Evolutionary conservation across 2,888 invertebrate species (phyloP), one percentile per base, ranked within the genome.

Genomic region (Chouioia cunea): DNA sequence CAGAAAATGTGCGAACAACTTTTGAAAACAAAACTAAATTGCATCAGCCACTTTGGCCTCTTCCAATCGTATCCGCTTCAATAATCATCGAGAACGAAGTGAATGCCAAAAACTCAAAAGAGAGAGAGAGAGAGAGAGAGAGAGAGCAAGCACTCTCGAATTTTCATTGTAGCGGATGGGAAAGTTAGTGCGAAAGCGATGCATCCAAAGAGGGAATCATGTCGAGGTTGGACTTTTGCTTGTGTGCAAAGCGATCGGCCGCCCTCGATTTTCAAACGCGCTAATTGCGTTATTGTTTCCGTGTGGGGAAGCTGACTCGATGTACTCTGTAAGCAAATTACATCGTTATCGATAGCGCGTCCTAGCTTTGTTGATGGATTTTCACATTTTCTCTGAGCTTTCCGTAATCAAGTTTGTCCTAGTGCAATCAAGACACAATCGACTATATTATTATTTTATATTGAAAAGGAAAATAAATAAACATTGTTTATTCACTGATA

Each of bases 201-300:
- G 44, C 22, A 15, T 10, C 18, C 18, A 27, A 27, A 27, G 44
- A 46, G 46, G 20, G 12, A 46, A 46, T 46, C 22, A 22, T 46
- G 58, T 58, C 58, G 58, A 58, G 46, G 58, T 22, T n/a, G 10
- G 18, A 15, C 56, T 43, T 58, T 18, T 23, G 6, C 10, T 16
- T 2, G 44, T n/a, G 12, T 27, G 1, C 23, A 10, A 4, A 16
- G 56, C 16, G 59, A 59, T 47, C 59, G 47, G 12, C 23, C 46
- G 46, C 22, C 23, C 46, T 59, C 22, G 59, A 59, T 59, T 59
- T 59, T 59, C 22, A 10, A 59, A 47, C 46, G 59, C 27, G n/a
- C 15, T 47, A 59, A 59, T 47, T 59, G 47, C 47, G 16, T 59
- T 59, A 47, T 59, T n/a, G 23, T 23, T 36, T 1, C 36, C 47